Evolutionary conservation across 2,113 vertebrate genomes (phyloP).

Genomic region (Xyrauchen texanus): DNA sequence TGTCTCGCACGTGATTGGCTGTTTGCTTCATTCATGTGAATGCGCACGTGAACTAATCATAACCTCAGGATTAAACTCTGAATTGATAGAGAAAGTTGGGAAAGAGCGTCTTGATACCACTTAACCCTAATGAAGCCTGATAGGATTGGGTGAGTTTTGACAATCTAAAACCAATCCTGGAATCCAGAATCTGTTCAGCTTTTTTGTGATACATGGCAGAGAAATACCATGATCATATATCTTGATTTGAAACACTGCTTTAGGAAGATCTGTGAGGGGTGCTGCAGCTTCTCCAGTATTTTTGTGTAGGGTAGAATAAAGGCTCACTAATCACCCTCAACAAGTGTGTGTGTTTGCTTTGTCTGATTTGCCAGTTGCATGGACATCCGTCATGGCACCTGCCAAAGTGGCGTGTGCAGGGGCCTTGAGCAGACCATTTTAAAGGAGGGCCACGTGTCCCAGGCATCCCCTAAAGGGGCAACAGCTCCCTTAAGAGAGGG

Average conservation of each 20-base stretch:
- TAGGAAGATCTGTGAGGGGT: not conserved
- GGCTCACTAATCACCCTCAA: slow-evolving; percentile 1
- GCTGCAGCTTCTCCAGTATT: not conserved
- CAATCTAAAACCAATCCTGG: too few species aligned
- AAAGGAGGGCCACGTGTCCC: slow-evolving; percentile 66
- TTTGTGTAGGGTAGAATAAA: not conserved
- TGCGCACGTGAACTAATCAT: too few species aligned
- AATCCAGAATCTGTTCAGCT: too few species aligned
- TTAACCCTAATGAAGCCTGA: too few species aligned
- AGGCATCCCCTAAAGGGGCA: slow-evolving; percentile 68
- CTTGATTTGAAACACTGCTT: not conserved
- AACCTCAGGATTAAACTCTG: too few species aligned
- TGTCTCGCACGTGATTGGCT: too few species aligned
- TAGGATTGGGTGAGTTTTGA: too few species aligned
- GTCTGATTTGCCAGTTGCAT: slow-evolving; percentile 68
- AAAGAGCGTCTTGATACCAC: too few species aligned
- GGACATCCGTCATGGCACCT: slow-evolving; percentile 73
- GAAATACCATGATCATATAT: not conserved
- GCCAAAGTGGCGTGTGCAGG: slow-evolving; percentile 59
- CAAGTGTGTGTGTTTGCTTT: slow-evolving; percentile 33
- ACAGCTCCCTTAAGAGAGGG: slow-evolving; percentile 62
- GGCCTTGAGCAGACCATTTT: slow-evolving; percentile 50
- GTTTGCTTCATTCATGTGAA: too few species aligned
- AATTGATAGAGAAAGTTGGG: too few species aligned
- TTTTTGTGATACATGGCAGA: too few species aligned